Conservation (phyloP, 2,797 vertebrate genomes). For the Avahi laniger region DNA sequence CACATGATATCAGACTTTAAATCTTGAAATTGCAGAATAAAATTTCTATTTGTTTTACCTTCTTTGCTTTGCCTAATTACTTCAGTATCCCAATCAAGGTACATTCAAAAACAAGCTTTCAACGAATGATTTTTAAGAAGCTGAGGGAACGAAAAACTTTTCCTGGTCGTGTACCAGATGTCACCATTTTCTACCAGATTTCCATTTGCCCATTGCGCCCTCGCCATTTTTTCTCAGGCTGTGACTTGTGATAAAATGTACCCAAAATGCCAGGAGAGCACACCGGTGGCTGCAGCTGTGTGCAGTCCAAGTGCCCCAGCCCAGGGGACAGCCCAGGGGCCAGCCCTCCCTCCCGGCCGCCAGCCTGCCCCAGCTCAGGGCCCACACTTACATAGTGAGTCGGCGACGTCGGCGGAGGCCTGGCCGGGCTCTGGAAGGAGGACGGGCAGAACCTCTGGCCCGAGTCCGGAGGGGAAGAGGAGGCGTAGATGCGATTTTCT, state of each 20-base stretch:
- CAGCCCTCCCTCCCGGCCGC: fast-evolving
- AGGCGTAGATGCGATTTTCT: constrained; percentile 89
- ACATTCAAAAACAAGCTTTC: not conserved
- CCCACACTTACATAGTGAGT: constrained; percentile 88
- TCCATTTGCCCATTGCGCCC: fast-evolving
- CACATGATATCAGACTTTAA: not conserved
- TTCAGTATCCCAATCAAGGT: not conserved
- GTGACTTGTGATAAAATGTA: not conserved
- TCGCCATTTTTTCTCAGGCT: not conserved
- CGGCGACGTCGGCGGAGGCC: constrained; percentile 87
- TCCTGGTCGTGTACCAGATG: not conserved
- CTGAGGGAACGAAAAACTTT: not conserved
- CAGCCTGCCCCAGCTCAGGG: not conserved
- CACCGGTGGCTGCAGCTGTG: fast-evolving
- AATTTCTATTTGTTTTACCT: not conserved
- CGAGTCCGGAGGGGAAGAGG: constrained; percentile 90
- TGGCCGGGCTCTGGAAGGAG: constrained; percentile 81
- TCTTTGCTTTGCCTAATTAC: not conserved
- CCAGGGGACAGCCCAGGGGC: not conserved
- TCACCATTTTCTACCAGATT: too few species aligned
- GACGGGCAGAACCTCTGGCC: constrained; percentile 90
- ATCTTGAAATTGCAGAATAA: not conserved
- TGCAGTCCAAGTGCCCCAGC: fast-evolving
- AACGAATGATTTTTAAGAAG: not conserved
- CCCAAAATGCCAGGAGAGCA: fast-evolving